These are phyloP conservation scores for Parnassius glacialis DNA, from an alignment of 2,888 invertebrate species.

Conservation along the genomic window DNA sequence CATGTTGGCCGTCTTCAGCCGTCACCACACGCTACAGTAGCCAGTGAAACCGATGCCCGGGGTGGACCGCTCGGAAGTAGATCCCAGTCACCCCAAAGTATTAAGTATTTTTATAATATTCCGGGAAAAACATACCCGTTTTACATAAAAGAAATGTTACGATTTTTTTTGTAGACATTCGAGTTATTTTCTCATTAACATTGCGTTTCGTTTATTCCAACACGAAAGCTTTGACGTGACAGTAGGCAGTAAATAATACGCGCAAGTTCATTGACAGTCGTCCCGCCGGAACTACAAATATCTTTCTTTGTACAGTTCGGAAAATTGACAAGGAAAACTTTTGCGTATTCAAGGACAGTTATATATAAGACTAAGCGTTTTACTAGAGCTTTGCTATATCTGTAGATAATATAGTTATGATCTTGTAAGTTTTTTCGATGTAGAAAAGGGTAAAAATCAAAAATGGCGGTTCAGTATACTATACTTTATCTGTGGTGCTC, in stretches of 20 bases:
- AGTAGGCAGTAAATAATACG: constrained; percentile 17
- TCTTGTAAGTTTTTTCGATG: no score
- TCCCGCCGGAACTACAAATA: constrained; percentile 13
- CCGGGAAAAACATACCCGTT: no score
- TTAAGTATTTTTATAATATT: no score
- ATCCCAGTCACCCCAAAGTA: no score
- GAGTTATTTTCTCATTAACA: neutral
- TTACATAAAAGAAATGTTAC: neutral
- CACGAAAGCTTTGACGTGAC: constrained; percentile 21
- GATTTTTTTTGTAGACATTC: no score
- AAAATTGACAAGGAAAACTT: constrained; percentile 1
- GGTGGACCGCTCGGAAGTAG: no score
- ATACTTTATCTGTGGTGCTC: neutral
- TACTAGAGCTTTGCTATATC: neutral
- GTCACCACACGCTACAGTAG: no score
- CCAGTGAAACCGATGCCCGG: no score
- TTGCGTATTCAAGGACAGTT: constrained; percentile 8
- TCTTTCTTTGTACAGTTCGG: constrained; percentile 11
- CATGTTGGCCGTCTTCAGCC: no score
- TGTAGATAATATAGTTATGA: no score
- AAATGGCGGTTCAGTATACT: neutral
- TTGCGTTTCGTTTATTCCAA: constrained; percentile 6
- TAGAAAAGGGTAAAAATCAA: neutral
- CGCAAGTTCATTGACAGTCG: constrained; percentile 23
- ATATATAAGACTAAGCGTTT: neutral